Percentiles rank a stretch among this genome's conserved stretches.
These are phyloP conservation scores for Bombus consobrinus DNA, from an alignment of 1,140 invertebrate genomes.

Conservation along the genomic window DNA sequence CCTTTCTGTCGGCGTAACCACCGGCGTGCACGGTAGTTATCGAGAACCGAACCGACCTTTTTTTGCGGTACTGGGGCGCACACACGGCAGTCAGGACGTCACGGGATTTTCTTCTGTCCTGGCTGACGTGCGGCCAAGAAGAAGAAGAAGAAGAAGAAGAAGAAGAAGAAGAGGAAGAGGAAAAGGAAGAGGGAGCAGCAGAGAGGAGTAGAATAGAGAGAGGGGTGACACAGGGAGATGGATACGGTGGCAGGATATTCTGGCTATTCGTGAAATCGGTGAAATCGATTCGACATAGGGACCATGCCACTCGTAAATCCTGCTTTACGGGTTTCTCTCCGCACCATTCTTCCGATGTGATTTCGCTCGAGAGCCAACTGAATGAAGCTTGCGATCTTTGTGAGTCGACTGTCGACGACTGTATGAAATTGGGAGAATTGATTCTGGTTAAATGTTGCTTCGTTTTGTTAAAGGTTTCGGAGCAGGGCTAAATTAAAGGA, in stretches of 20 bases:
- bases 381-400: slow-evolving; percentile 17
- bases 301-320: slow-evolving; percentile 59
- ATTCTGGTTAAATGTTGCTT: background rate
- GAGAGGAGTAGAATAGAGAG: background rate
- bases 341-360: background rate
- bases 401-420: background rate
- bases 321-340: slow-evolving; percentile 48
- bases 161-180: background rate
- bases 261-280: slow-evolving; percentile 65
- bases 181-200: background rate
- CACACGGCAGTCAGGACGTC: slow-evolving; percentile 54
- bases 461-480: background rate
- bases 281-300: slow-evolving; percentile 64
- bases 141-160: background rate
- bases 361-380: background rate
- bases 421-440: background rate
- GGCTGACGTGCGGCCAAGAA: slow-evolving; percentile 42
- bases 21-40: slow-evolving; percentile 67
- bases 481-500: too few relatives aligned
- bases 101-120: slow-evolving; percentile 61
- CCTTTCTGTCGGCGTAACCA: background rate
- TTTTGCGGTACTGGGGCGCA: slow-evolving; percentile 49
- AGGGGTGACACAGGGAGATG: background rate
- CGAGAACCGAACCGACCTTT: slow-evolving; percentile 65
- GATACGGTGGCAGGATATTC: slow-evolving; percentile 19